phyloP scores from a whole-genome alignment of 2,888 invertebrate genomes.

The Catocala nupta region DNA sequence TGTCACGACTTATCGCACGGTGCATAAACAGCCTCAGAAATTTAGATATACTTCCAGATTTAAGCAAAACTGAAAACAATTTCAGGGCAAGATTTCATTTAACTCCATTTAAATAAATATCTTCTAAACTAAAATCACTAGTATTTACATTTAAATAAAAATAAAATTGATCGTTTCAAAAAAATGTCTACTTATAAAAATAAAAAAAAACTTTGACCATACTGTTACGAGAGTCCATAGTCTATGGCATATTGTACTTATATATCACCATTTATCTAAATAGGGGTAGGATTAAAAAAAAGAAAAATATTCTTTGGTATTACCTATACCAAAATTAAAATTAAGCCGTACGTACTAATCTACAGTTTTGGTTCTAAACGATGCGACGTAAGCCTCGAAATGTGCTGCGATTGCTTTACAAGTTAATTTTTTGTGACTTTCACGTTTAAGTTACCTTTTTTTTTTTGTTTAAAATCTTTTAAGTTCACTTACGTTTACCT shows the following conservation, averaged over 20 bases:
- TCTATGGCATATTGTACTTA: constrained; percentile 76
- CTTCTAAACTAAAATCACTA: constrained; percentile 40
- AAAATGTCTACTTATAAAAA: constrained; percentile 62
- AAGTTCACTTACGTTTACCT: background rate
- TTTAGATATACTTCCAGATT: constrained; percentile 34
- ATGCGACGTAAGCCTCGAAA: constrained; percentile 34
- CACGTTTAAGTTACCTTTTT: background rate
- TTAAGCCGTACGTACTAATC: constrained; percentile 47
- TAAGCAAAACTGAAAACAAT: constrained; percentile 24
- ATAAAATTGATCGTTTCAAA: constrained; percentile 48
- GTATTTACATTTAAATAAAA: constrained; percentile 57
- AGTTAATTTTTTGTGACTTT: background rate
- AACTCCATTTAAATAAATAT: constrained; percentile 52
- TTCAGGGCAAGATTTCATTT: constrained; percentile 46
- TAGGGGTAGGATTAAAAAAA: constrained; percentile 36
- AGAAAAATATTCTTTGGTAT: constrained; percentile 69
- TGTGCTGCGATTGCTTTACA: constrained; percentile 25
- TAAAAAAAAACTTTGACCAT: constrained; percentile 54
- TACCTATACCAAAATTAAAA: constrained; percentile 54
- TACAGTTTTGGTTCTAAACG: constrained; percentile 44
- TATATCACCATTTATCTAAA: constrained; percentile 65
- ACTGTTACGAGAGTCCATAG: constrained; percentile 56
- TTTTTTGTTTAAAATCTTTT: background rate
- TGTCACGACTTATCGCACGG: constrained; percentile 24
- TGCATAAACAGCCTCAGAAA: constrained; percentile 25